Evolutionary conservation across 2,113 vertebrate genomes (phyloP), one percentile per base, ranked within the genome.

Genomic region (Alethe diademata): DNA sequence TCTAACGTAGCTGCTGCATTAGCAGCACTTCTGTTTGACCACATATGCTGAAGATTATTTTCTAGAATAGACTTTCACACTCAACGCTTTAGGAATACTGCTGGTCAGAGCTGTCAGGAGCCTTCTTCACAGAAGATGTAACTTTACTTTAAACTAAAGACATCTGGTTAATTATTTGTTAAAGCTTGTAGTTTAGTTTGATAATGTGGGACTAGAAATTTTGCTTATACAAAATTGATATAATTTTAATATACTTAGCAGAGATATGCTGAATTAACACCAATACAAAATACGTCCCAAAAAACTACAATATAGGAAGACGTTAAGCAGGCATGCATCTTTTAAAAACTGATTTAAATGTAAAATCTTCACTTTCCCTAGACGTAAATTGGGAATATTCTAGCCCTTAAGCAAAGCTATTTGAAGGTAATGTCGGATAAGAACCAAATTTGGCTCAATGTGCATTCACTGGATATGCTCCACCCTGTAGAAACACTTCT

Each of bases 381-480:
- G 28, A 81, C 60, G 28, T 33, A 72, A 86, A 48, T 33, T 60
- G 76, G 83, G 51, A 92, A 93, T 95, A 87, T 45, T 78, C 53
- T 74, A 76, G 76, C 69, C 92, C 61, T 95, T 72, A 84, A 95
- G 73, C 69, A 91, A 91, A 91, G 66, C 64, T 79, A 74, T 92
- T 90, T 95, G 93, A 88, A 88, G 90, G 42, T 76, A 76, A 76
- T 19, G 24, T 88, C 90, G 88, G 85, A 73, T 88, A 92, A 88
- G 78, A 91, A 80, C 54, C 73, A 48, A 73, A 80, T 91, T 79
- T 85, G 91, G 71, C 66, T 90, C 81, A 70, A 20, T 51, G 67
- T 86, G 84, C 57, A 40, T 61, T 72, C 83, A 48, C 76, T 67
- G 62, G 84, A 67, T 81, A 29, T 60, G 48, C 72, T 95, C 87